phyloP scores from a whole-genome alignment of 2,888 invertebrate genomes.

The Hipparchia semele region DNA sequence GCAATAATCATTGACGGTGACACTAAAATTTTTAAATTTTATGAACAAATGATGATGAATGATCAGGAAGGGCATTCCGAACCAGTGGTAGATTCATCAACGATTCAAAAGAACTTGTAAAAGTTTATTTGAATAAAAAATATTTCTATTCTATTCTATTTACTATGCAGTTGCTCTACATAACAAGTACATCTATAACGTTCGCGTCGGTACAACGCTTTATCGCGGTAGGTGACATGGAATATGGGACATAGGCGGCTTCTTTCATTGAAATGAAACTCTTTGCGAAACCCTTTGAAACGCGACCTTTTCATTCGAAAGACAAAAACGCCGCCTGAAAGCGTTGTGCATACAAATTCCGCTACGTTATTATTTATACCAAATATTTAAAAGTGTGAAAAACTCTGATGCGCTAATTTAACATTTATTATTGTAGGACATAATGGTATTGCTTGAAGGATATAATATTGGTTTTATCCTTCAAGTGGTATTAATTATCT shows the following conservation, averaged over 20 bases:
- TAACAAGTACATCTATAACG: not conserved
- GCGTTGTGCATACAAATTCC: slow-evolving; percentile 22
- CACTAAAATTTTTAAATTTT: no score
- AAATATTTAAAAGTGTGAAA: slow-evolving; percentile 7
- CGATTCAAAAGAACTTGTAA: no score
- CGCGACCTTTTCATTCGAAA: slow-evolving; percentile 33
- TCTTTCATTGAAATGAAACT: slow-evolving; percentile 33
- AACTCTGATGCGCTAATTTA: not conserved
- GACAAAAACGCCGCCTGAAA: slow-evolving; percentile 30
- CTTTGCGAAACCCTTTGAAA: slow-evolving; percentile 35
- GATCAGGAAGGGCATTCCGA: no score
- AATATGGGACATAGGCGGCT: slow-evolving; percentile 34
- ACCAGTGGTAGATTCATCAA: no score
- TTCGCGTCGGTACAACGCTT: slow-evolving; percentile 16
- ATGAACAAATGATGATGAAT: no score
- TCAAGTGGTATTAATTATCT: no score
- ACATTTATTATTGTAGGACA: not conserved
- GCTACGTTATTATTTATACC: slow-evolving; percentile 20
- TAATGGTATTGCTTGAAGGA: no score
- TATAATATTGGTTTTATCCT: no score
- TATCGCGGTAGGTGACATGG: slow-evolving; percentile 28
- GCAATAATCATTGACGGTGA: no score
- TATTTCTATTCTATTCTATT: not conserved
- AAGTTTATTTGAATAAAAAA: no score
- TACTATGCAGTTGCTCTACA: not conserved